Conservation (phyloP, 2,888 invertebrate species). For the Gari tellinella region DNA sequence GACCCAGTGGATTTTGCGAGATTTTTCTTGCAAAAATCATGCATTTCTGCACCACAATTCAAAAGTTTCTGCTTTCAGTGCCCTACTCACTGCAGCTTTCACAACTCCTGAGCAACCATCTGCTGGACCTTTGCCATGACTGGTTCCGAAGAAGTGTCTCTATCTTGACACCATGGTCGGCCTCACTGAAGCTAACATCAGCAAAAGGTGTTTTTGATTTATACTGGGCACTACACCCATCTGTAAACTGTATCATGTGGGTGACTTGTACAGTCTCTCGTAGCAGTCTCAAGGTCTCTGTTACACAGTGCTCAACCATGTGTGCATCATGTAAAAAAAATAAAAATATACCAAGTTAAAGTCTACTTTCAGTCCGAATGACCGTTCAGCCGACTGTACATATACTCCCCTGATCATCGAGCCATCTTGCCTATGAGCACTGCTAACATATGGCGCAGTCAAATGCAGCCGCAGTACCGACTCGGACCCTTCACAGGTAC, state of each 20-base stretch:
- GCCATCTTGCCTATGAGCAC: too few relatives aligned
- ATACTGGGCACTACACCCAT: conserved; percentile 26
- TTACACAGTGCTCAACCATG: conserved; percentile 21
- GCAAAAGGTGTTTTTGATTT: conserved; percentile 28
- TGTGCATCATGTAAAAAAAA: too few relatives aligned
- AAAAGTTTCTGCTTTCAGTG: conserved; percentile 15
- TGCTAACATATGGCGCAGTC: too few relatives aligned
- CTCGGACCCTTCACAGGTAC: too few relatives aligned
- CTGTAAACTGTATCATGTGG: conserved; percentile 24
- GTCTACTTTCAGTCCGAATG: too few relatives aligned
- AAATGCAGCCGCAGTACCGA: too few relatives aligned
- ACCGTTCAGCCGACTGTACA: too few relatives aligned
- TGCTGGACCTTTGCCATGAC: conserved; percentile 38
- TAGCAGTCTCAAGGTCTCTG: conserved; percentile 6
- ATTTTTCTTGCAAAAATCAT: conserved; percentile 13
- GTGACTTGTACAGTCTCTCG: too few relatives aligned
- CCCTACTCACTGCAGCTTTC: conserved; percentile 19
- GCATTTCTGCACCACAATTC: conserved; percentile 13
- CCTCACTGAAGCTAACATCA: not conserved
- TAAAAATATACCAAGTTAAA: too few relatives aligned
- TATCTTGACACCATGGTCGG: not conserved
- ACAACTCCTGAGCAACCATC: conserved; percentile 26
- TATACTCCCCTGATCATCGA: too few relatives aligned
- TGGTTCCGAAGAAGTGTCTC: conserved; percentile 23
- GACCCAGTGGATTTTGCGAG: conserved; percentile 9